phyloP scores from a whole-genome alignment of 2,113 vertebrate species.

The Vireo altiloquus region DNA sequence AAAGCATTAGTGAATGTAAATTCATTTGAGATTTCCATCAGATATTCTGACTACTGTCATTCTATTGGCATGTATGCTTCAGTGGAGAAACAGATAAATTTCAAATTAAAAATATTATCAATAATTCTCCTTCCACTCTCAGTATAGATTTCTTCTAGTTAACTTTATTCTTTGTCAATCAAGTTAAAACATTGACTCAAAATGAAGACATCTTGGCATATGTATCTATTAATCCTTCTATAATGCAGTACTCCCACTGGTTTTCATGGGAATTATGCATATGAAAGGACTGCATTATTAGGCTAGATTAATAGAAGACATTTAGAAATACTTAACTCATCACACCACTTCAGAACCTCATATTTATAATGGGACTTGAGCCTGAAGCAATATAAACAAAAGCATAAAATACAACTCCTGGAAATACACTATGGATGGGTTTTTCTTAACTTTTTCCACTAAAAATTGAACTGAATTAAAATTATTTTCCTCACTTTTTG shows the following conservation, averaged over 20 bases:
- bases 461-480: not conserved
- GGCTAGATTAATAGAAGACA: not conserved
- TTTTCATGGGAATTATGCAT: not conserved
- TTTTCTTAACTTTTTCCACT: not conserved
- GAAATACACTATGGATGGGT: not conserved
- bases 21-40: not conserved
- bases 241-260: not conserved
- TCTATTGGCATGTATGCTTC: not conserved
- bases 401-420: not conserved
- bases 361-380: not conserved
- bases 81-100: not conserved
- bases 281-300: not conserved
- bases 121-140: not conserved
- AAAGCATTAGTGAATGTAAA: not conserved
- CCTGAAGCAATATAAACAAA: not conserved
- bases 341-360: not conserved
- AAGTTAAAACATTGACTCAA: not conserved
- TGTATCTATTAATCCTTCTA: not conserved
- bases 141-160: not conserved
- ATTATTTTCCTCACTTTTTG: not conserved
- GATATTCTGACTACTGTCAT: not conserved
- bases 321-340: conserved; percentile 20
- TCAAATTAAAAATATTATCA: not conserved
- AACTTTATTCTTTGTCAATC: not conserved
- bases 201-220: not conserved